Evolutionary conservation across 1,140 invertebrate species (phyloP), one percentile per base, ranked within the genome.

Genomic region (Daktulosphaira vitifoliae): DNA sequence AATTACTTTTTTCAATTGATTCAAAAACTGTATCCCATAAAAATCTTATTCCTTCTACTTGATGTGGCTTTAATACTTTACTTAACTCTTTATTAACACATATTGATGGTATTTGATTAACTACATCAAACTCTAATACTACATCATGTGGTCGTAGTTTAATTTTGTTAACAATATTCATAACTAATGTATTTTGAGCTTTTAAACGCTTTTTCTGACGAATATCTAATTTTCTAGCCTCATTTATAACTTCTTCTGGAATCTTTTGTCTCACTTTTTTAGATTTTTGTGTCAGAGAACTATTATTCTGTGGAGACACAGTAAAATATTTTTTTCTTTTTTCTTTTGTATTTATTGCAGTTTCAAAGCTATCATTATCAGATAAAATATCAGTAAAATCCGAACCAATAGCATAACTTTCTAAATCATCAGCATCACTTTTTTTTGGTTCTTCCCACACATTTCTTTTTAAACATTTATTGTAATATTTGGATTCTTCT

Each of bases 21-120:
- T 89, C 89, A 70, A 84, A 82, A 66, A 83, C 82, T 49, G 81
- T 80, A 71, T 89, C 80, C 78, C 84, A 91, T 80, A 91, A 83
- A 72, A 91, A 91, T 71, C 84, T 80, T 1, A 90, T 77, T 67
- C 86, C 86, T 74, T 78, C 75, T n/a, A 73, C 75, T 73, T 90
- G 88, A 79, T 90, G 88, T 51, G 82, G 81, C 71, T 88, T 88
- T 25, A 91, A 74, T 66, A 82, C 77, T 42, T 78, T 77, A 0
- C 84, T 79, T 3, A 90, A 73, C 64, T 29, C 68, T 76, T 23
- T 75, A 82, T 66, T 77, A 81, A 68, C 76, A 78, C 50, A 68
- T 82, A 25, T 68, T 82, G 7, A 78, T 79, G 69, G 76, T 76
- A 37, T 74, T 84, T 37, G 75, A 76, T 7, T 83, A 66, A 80